phyloP scores from a whole-genome alignment of 2,888 invertebrate genomes.

The Cataglyphis cursor region DNA sequence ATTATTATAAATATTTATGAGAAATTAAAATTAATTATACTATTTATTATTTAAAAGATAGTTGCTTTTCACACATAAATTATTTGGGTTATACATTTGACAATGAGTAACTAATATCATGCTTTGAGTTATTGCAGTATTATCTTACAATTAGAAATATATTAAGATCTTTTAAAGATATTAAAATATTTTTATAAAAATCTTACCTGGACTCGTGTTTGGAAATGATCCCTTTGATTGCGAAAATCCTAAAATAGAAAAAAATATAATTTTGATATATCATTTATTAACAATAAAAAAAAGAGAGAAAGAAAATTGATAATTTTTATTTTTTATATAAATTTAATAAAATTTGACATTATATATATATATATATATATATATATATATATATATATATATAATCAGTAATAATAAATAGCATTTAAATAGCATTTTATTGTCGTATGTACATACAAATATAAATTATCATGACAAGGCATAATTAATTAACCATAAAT shows the following conservation, averaged over 20 bases:
- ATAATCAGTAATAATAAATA: not conserved
- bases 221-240: conserved; percentile 84
- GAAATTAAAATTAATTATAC: not conserved
- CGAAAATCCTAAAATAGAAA: conserved; percentile 82
- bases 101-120: not conserved
- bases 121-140: not conserved
- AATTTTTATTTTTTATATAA: no score
- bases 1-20: not conserved
- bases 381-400: no score
- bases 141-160: not conserved
- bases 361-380: not conserved
- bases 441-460: not conserved
- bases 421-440: not conserved
- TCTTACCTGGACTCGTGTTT: conserved; percentile 83
- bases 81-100: not conserved
- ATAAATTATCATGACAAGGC: not conserved
- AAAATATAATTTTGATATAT: conserved; percentile 56
- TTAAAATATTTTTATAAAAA: conserved; percentile 3
- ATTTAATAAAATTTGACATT: no score
- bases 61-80: not conserved
- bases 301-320: not conserved
- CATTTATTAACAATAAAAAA: not conserved
- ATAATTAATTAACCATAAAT: not conserved
- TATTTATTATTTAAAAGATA: not conserved
- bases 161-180: not conserved